Conservation (phyloP, 2,797 vertebrate genomes). For the Delichon dasypus region DNA sequence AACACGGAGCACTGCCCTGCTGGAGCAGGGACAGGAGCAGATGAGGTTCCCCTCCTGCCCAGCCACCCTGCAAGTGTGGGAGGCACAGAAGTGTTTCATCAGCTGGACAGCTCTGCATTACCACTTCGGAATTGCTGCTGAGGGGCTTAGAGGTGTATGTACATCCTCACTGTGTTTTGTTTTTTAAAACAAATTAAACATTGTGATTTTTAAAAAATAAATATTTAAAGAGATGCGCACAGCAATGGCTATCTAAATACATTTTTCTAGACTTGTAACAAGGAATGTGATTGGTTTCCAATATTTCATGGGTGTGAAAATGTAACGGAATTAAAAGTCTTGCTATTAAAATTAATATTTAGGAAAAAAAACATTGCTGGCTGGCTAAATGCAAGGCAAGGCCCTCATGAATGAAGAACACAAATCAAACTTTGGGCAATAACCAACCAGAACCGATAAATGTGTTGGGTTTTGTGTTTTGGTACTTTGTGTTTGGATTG, state of each 20-base stretch:
- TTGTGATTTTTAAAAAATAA: background rate
- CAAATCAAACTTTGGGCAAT: background rate
- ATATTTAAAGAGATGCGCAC: conserved; percentile 5
- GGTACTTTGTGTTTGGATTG: background rate
- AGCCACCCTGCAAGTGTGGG: background rate
- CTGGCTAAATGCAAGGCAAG: background rate
- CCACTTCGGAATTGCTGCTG: background rate
- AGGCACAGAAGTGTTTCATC: background rate
- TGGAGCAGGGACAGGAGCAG: background rate
- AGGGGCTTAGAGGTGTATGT: background rate
- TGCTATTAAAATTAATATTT: conserved; percentile 31
- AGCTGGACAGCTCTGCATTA: background rate
- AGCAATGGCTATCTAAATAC: background rate
- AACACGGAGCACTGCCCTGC: rapidly evolving
- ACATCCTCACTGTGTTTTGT: background rate
- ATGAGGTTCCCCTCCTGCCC: background rate
- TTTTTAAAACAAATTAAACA: conserved; percentile 20
- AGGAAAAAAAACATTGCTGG: background rate
- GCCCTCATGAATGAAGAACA: background rate
- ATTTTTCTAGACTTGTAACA: conserved; percentile 19
- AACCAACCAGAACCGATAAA: background rate
- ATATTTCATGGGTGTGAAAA: background rate
- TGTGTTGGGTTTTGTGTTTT: background rate
- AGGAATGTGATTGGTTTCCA: background rate
- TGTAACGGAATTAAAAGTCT: conserved; percentile 12